A percentile compares a stretch with the other conserved stretches of the same genome.
phyloP scores from a whole-genome alignment of 2,113 vertebrate species.

The Aphyosemion australe region DNA sequence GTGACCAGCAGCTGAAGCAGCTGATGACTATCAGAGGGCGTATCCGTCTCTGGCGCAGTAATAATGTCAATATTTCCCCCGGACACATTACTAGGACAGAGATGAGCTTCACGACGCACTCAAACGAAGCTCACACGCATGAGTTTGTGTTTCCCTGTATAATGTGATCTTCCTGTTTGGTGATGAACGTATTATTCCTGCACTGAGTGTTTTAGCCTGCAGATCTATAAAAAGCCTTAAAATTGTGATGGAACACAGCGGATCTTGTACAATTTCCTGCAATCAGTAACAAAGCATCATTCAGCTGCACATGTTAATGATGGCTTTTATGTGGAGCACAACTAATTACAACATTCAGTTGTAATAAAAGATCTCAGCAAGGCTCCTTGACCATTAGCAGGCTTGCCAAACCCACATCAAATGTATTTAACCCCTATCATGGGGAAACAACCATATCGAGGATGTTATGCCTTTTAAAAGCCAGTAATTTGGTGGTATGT shows the following conservation, averaged over 20 bases:
- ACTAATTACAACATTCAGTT: slow-evolving; percentile 53
- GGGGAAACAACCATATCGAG: slow-evolving; percentile 27
- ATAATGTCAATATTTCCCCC: slow-evolving; percentile 67
- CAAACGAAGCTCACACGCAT: slow-evolving; percentile 3
- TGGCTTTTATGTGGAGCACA: slow-evolving; percentile 36
- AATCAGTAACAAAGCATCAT: slow-evolving; percentile 39
- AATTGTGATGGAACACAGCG: slow-evolving; percentile 12
- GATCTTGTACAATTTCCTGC: slow-evolving; percentile 30
- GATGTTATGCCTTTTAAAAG: slow-evolving; percentile 24
- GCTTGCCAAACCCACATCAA: slow-evolving; percentile 37
- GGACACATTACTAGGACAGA: slow-evolving; percentile 31
- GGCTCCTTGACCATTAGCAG: slow-evolving; percentile 40
- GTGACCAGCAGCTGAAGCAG: slow-evolving; percentile 57
- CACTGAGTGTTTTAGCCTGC: neutral
- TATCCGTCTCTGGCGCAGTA: slow-evolving; percentile 59
- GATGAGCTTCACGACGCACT: slow-evolving; percentile 13
- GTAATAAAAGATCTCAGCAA: slow-evolving; percentile 37
- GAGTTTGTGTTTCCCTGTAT: neutral
- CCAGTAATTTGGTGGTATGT: slow-evolving; percentile 21
- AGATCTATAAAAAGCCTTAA: slow-evolving; percentile 42
- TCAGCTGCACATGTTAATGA: slow-evolving; percentile 45
- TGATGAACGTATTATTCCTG: slow-evolving; percentile 1
- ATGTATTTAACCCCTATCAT: slow-evolving; percentile 43
- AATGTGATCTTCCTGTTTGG: slow-evolving; percentile 13
- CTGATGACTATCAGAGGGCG: slow-evolving; percentile 67